Percentiles rank a stretch among this genome's conserved stretches.
These are phyloP conservation scores for Protonemura montana DNA, from an alignment of 2,888 invertebrate genomes.

Conservation along the genomic window DNA sequence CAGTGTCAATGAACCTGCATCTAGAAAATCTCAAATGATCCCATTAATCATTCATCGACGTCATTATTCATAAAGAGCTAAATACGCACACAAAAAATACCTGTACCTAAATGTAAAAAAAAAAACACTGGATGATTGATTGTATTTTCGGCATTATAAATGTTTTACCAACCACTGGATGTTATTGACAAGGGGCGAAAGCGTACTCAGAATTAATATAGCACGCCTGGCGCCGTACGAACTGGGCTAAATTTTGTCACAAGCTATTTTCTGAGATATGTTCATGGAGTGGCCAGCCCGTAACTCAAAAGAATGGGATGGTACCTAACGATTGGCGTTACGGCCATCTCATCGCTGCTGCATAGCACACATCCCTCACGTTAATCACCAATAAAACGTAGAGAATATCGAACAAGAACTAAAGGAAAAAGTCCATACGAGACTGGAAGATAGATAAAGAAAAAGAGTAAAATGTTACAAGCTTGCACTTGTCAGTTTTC, in stretches of 20 bases:
- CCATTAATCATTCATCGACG: slow-evolving; percentile 7
- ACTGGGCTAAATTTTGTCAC: not conserved
- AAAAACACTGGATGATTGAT: not conserved
- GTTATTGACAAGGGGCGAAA: not conserved
- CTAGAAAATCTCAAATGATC: not conserved
- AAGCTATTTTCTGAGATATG: not conserved
- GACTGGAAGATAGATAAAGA: not conserved
- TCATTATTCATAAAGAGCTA: not conserved
- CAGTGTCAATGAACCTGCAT: not conserved
- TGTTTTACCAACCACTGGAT: not conserved
- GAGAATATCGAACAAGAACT: not conserved
- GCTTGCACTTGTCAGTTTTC: not conserved
- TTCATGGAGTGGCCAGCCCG: not conserved
- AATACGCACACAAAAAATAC: not conserved
- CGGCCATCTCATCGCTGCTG: not conserved
- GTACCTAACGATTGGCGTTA: not conserved
- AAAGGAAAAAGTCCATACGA: not conserved
- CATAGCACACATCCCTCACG: not conserved
- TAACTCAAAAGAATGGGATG: not conserved
- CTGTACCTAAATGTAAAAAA: not conserved
- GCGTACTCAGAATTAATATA: not conserved
- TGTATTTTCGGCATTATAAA: not conserved
- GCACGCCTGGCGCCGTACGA: not conserved
- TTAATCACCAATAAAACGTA: not conserved
- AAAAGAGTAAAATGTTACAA: not conserved